Evolutionary conservation across 2,113 vertebrate species (phyloP).

Genomic region (Serilophus lunatus): DNA sequence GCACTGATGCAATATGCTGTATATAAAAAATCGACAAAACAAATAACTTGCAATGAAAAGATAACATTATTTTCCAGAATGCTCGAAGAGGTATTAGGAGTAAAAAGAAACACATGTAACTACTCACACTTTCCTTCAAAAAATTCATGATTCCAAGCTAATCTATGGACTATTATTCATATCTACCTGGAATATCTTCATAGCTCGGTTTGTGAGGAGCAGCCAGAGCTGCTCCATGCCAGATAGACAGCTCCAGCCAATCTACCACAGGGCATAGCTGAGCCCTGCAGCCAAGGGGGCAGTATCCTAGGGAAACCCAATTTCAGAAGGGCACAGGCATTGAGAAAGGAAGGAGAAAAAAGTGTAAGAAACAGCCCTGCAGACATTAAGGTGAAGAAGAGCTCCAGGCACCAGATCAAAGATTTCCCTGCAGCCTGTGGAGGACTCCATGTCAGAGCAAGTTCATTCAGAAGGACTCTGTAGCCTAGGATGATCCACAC

Average conservation of each 20-base stretch:
- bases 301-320: fast-evolving
- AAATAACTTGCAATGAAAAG: background rate
- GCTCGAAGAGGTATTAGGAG: background rate
- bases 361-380: background rate
- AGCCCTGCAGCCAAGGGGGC: fast-evolving
- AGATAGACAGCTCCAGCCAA: background rate
- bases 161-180: background rate
- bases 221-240: fast-evolving
- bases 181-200: background rate
- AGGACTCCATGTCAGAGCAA: background rate
- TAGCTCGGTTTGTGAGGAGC: background rate
- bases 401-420: fast-evolving
- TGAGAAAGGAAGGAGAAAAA: background rate
- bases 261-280: background rate
- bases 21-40: background rate
- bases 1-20: background rate
- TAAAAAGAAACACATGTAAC: background rate
- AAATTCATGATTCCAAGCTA: background rate
- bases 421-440: background rate
- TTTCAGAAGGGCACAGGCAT: background rate
- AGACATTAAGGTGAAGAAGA: background rate
- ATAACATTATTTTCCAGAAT: background rate
- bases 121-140: background rate
- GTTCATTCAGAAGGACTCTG: background rate
- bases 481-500: background rate